Conservation (phyloP, 2,888 invertebrate genomes). For the Magallana nippona region DNA sequence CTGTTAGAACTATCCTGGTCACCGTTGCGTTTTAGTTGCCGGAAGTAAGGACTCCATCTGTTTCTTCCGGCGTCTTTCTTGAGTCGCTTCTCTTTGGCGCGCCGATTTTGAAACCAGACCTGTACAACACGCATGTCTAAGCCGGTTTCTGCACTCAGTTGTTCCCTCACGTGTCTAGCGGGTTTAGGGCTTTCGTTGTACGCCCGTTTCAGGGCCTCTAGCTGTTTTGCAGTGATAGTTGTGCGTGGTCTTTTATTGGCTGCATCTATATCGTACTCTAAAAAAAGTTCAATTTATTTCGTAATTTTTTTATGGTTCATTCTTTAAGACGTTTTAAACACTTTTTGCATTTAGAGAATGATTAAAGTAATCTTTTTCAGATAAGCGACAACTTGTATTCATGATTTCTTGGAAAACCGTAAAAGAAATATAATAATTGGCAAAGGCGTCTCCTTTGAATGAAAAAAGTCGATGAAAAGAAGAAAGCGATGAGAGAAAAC, state of each 20-base stretch:
- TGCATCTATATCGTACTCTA: conserved; percentile 84
- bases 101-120: conserved; percentile 81
- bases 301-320: too few relatives aligned
- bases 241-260: conserved; percentile 99
- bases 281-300: conserved; percentile 13
- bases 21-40: conserved; percentile 74
- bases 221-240: conserved; percentile 98
- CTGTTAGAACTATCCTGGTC: conserved; percentile 75
- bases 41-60: conserved; percentile 79
- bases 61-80: conserved; percentile 94
- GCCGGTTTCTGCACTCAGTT: conserved; percentile 98
- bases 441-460: neutral
- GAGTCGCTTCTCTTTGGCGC: conserved; percentile 98
- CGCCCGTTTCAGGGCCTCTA: conserved; percentile 98
- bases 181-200: conserved; percentile 99
- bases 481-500: neutral
- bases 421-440: neutral
- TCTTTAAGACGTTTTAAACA: too few relatives aligned
- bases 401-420: neutral
- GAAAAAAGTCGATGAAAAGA: neutral
- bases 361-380: too few relatives aligned
- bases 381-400: neutral
- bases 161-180: conserved; percentile 97
- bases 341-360: too few relatives aligned
- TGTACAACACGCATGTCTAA: conserved; percentile 99